phyloP scores from a whole-genome alignment of 2,113 vertebrate species.

The Corythornis vintsioides region DNA sequence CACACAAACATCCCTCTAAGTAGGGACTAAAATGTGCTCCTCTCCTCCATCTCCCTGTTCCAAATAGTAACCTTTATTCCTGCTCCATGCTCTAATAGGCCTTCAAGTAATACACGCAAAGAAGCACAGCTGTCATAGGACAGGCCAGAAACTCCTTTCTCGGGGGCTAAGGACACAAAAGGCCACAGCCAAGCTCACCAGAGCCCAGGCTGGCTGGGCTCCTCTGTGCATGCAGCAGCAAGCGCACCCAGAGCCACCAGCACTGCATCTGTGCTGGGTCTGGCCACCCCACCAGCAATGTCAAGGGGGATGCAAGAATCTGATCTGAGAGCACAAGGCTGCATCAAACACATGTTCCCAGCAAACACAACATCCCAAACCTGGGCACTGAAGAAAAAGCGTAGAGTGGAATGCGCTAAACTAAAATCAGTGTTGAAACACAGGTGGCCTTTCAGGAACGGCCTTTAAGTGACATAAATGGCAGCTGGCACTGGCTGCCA shows the following conservation, averaged over 20 bases:
- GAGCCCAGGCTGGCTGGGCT: not conserved
- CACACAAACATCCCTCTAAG: not conserved
- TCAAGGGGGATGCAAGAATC: not conserved
- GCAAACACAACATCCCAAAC: not conserved
- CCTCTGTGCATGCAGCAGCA: not conserved
- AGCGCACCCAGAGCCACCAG: not conserved
- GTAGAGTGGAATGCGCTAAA: not conserved
- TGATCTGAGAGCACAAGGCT: not conserved
- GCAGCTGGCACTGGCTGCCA: not conserved
- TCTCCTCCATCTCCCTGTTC: not conserved
- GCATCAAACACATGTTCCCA: not conserved
- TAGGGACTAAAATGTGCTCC: not conserved
- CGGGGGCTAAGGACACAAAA: not conserved
- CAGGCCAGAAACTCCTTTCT: not conserved
- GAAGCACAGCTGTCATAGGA: accelerated
- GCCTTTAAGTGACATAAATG: not conserved
- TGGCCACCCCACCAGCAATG: not conserved
- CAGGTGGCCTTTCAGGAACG: not conserved
- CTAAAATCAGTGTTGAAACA: not conserved
- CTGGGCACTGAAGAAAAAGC: not conserved
- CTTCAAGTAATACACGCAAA: not conserved
- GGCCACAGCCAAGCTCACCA: not conserved
- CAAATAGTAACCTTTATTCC: not conserved
- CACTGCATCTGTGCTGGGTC: accelerated
- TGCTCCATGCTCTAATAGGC: not conserved